These are phyloP conservation scores for Sebastes steindachneri DNA, from an alignment of 2,797 vertebrate species.

Conservation along the genomic window DNA sequence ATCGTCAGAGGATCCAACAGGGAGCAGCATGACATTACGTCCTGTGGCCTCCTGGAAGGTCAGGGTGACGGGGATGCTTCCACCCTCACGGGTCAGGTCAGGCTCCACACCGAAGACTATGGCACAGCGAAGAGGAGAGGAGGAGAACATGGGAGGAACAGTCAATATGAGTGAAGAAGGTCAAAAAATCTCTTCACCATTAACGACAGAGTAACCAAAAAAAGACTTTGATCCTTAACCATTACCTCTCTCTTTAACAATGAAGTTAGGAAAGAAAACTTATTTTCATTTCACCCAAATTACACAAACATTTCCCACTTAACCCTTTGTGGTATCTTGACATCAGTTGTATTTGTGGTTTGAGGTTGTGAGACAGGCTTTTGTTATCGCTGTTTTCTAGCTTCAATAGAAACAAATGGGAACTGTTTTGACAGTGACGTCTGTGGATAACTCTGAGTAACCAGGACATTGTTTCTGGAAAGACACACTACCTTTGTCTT, in stretches of 20 bases:
- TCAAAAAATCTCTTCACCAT: not conserved
- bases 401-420: not conserved
- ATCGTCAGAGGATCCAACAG: conserved; percentile 94
- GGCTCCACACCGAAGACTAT: conserved; percentile 96
- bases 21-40: conserved; percentile 96
- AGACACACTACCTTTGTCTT: not conserved
- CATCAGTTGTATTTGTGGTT: not conserved
- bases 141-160: not conserved
- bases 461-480: not conserved
- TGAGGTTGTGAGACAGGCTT: not conserved
- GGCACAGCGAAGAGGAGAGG: not conserved
- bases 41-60: conserved; percentile 98
- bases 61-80: conserved; percentile 96
- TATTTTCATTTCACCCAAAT: not conserved
- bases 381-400: not conserved
- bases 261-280: not conserved
- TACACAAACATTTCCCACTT: not conserved
- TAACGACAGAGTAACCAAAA: not conserved
- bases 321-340: not conserved
- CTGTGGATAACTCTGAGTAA: not conserved
- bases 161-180: not conserved
- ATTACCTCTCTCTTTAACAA: not conserved
- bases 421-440: not conserved
- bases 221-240: not conserved
- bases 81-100: conserved; percentile 95